phyloP scores from a whole-genome alignment of 2,888 invertebrate genomes.

The Meteorus colon region DNA sequence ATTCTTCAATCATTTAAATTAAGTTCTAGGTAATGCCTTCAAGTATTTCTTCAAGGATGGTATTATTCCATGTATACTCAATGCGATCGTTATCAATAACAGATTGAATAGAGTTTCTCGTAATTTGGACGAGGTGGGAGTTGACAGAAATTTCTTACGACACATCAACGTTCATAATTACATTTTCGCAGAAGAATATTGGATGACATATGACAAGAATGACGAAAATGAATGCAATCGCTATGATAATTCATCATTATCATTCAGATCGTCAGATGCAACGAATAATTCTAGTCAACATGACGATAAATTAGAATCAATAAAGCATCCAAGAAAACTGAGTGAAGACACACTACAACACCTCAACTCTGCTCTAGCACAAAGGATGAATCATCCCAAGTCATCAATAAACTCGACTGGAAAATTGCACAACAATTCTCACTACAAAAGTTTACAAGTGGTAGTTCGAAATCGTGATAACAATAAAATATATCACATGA shows the following conservation, averaged over 20 bases:
- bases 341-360: conserved; percentile 12
- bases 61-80: conserved; percentile 56
- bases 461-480: background rate
- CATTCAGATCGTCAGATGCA: conserved; percentile 14
- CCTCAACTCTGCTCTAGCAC: background rate
- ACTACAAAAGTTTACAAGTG: background rate
- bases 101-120: conserved; percentile 57
- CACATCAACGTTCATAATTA: conserved; percentile 56
- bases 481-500: conserved; percentile 10
- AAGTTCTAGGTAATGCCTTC: conserved; percentile 49
- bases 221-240: background rate
- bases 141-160: conserved; percentile 54
- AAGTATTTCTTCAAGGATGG: conserved; percentile 57
- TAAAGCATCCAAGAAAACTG: background rate
- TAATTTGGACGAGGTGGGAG: conserved; percentile 55
- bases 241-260: background rate
- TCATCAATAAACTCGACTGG: conserved; percentile 12
- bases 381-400: background rate
- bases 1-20: conserved; percentile 46
- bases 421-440: conserved; percentile 41
- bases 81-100: conserved; percentile 60
- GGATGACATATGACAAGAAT: background rate
- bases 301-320: conserved; percentile 53
- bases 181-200: conserved; percentile 55
- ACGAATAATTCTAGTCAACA: conserved; percentile 48